Percentiles rank a stretch among this genome's conserved stretches.
phyloP scores from a whole-genome alignment of 2,113 vertebrate genomes.

The Chaenocephalus aceratus region DNA sequence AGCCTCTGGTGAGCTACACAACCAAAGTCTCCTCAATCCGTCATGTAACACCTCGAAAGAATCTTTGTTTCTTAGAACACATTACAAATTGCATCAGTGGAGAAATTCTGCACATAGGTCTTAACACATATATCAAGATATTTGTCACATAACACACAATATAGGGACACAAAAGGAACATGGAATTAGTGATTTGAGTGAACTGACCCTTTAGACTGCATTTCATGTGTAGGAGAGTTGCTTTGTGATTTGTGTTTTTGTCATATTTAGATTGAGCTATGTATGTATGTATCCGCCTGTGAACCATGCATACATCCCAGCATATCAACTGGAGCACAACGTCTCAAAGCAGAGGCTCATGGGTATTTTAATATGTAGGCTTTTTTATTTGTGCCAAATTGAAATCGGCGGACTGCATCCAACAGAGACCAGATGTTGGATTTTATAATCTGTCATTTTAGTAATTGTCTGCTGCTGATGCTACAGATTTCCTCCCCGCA shows the following conservation, averaged over 20 bases:
- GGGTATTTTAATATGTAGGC: neutral
- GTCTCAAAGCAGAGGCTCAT: constrained; percentile 3
- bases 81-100: no score
- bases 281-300: neutral
- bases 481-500: constrained; percentile 12
- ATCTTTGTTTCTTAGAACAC: no score
- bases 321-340: neutral
- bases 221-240: no score
- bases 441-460: constrained; percentile 51
- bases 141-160: no score
- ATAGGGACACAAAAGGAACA: no score
- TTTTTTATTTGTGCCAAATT: neutral
- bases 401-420: constrained; percentile 25
- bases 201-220: no score
- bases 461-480: constrained; percentile 32
- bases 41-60: no score
- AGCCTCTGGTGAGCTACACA: constrained; percentile 89
- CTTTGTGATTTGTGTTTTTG: no score
- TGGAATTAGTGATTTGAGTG: no score
- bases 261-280: no score
- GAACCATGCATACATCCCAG: neutral
- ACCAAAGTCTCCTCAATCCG: neutral
- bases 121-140: no score
- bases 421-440: constrained; percentile 53
- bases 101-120: no score